Percentiles rank a stretch among this genome's conserved stretches.
These are phyloP conservation scores for Ploceus nigricollis DNA, from an alignment of 2,113 vertebrate species.

Conservation along the genomic window DNA sequence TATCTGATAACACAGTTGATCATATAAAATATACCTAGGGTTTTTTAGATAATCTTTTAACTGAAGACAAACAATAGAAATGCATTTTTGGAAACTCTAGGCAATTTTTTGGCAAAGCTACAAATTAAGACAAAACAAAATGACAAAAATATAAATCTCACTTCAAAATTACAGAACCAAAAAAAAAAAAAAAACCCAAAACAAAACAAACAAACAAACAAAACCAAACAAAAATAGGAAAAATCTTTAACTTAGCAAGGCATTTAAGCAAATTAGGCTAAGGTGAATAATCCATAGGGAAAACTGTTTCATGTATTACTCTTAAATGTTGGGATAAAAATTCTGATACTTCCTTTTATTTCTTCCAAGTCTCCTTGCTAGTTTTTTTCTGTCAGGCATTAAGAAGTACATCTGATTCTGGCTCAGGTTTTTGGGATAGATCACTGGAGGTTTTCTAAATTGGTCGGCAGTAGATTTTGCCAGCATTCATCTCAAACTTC, in stretches of 20 bases:
- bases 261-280: neutral
- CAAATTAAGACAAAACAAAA: neutral
- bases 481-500: slow-evolving; percentile 31
- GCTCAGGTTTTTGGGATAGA: neutral
- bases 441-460: slow-evolving; percentile 40
- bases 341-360: neutral
- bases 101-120: neutral
- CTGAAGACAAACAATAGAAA: neutral
- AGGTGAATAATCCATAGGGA: neutral
- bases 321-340: neutral
- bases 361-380: neutral
- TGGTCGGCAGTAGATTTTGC: slow-evolving; percentile 12
- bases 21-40: neutral
- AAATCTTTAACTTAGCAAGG: neutral
- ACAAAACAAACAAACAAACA: too few species aligned
- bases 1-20: neutral
- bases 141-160: neutral
- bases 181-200: neutral
- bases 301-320: neutral
- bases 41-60: neutral
- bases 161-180: neutral
- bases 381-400: neutral
- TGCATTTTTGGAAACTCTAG: neutral
- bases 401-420: neutral
- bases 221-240: neutral